These are phyloP conservation scores for Drosophila elegans DNA, from an alignment of 1,140 invertebrate species.

Conservation along the genomic window DNA sequence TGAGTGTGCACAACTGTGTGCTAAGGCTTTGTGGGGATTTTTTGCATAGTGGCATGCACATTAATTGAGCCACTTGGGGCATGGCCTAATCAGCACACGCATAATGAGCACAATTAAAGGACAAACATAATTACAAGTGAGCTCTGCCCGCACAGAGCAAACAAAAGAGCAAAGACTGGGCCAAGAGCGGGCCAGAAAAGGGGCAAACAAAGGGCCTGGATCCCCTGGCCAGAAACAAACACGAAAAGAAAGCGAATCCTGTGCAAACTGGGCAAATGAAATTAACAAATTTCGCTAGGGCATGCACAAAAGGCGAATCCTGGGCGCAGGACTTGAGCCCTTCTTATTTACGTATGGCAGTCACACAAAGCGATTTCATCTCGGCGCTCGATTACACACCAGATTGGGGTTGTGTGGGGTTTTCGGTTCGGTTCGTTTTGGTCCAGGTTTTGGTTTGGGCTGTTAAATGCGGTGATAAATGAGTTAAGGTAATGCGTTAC, in stretches of 20 bases:
- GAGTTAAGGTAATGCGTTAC: conserved; percentile 78
- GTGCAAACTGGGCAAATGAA: conserved; percentile 78
- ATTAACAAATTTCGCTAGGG: conserved; percentile 75
- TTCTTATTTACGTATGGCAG: conserved; percentile 77
- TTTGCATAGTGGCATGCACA: conserved; percentile 42
- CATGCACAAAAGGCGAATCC: conserved; percentile 54
- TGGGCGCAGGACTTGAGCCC: conserved; percentile 20
- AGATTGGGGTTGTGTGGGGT: conserved; percentile 31
- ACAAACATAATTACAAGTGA: conserved; percentile 79
- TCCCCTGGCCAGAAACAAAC: conserved; percentile 32
- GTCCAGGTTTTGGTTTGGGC: conserved; percentile 17
- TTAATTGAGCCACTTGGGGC: conserved; percentile 80
- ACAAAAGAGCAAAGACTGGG: conserved; percentile 50
- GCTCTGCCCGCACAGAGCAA: conserved; percentile 39
- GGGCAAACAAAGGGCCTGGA: conserved; percentile 19
- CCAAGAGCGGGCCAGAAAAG: conserved; percentile 16
- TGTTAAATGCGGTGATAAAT: conserved; percentile 80
- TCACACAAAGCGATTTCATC: conserved; percentile 76
- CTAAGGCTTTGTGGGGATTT: conserved; percentile 5
- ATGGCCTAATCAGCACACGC: conserved; percentile 74
- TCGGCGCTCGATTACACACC: conserved; percentile 68
- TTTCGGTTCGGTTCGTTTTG: no score
- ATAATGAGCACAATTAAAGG: conserved; percentile 82
- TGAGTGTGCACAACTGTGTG: conserved; percentile 12
- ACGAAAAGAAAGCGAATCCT: conserved; percentile 39